Evolutionary conservation across 2,113 vertebrate genomes (phyloP).

Genomic region (Lontra canadensis): DNA sequence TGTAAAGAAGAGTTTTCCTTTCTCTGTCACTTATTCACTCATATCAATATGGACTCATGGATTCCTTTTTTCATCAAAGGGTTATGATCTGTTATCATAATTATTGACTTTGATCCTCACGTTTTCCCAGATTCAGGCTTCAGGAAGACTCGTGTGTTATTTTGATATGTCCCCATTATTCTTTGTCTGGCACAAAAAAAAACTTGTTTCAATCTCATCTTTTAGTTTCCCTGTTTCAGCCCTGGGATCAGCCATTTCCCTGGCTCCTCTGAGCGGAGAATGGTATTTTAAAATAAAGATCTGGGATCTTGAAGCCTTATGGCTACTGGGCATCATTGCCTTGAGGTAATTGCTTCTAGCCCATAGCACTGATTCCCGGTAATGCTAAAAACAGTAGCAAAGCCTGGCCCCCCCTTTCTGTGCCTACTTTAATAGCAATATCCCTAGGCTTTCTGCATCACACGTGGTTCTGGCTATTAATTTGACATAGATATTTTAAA

Average conservation of each 20-base stretch:
- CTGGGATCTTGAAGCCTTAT: not conserved
- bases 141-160: not conserved
- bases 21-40: not conserved
- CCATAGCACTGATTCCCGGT: not conserved
- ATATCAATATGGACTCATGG: not conserved
- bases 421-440: not conserved
- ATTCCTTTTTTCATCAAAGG: not conserved
- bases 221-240: not conserved
- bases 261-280: not conserved
- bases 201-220: not conserved
- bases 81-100: not conserved
- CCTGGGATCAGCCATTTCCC: not conserved
- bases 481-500: not conserved
- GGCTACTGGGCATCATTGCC: not conserved
- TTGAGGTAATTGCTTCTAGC: not conserved
- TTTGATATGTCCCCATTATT: not conserved
- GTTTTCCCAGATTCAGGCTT: not conserved
- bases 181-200: slow-evolving; percentile 31
- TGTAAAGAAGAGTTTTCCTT: not conserved
- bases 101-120: not conserved
- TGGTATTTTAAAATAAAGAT: not conserved
- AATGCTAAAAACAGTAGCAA: not conserved
- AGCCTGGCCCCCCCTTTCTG: not conserved
- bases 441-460: not conserved
- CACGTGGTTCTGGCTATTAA: not conserved